phyloP scores from a whole-genome alignment of 2,113 vertebrate species.

The Nerophis lumbriciformis region DNA sequence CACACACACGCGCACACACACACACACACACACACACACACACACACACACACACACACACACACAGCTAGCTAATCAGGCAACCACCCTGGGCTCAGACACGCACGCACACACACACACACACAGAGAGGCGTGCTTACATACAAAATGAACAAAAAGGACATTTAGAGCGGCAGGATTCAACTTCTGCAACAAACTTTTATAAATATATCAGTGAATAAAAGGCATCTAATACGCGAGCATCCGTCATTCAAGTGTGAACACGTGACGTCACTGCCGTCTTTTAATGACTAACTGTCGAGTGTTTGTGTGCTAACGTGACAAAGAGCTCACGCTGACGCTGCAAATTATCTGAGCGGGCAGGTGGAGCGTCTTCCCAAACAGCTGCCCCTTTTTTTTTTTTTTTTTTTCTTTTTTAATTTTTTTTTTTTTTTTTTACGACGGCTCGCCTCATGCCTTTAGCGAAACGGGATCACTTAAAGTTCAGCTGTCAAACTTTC shows the following conservation, averaged over 20 bases:
- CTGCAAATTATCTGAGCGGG: constrained; percentile 45
- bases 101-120: constrained; percentile 41
- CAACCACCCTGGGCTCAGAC: constrained; percentile 21
- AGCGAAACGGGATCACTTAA: constrained; percentile 67
- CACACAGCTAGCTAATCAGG: constrained; percentile 24
- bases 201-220: background rate
- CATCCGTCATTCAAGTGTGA: constrained; percentile 4
- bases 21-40: constrained; percentile 43
- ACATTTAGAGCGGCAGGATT: constrained; percentile 9
- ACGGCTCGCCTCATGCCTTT: constrained; percentile 54
- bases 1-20: constrained; percentile 38
- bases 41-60: constrained; percentile 27
- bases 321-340: constrained; percentile 35
- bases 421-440: constrained; percentile 41
- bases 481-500: constrained; percentile 71
- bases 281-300: constrained; percentile 21
- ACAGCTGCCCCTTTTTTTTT: constrained; percentile 41
- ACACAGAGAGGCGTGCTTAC: constrained; percentile 35
- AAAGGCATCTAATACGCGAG: background rate
- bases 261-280: constrained; percentile 1
- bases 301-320: constrained; percentile 5
- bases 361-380: constrained; percentile 55
- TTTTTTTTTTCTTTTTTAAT: constrained; percentile 26
- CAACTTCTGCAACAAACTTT: background rate
- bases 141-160: constrained; percentile 24